Percentiles rank a stretch among this genome's conserved stretches.
Conservation (phyloP, 2,888 invertebrate genomes). For the Diaphora mendica region DNA sequence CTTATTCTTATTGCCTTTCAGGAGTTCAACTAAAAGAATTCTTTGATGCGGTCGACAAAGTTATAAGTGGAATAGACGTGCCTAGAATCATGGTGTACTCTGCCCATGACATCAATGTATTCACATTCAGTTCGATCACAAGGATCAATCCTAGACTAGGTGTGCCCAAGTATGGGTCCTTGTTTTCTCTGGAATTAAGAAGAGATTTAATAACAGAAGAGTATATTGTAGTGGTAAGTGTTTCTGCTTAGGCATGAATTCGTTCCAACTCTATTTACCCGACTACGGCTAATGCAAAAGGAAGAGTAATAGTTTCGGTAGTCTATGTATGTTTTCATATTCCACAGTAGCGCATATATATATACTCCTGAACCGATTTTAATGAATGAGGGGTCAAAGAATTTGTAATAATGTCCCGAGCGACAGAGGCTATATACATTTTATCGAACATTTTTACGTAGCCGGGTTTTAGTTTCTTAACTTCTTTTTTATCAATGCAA, state of each 20-base stretch:
- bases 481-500: background rate
- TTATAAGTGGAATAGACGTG: constrained; percentile 43
- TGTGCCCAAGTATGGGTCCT: constrained; percentile 50
- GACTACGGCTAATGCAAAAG: too few relatives aligned
- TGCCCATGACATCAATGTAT: constrained; percentile 58
- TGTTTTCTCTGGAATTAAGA: constrained; percentile 57
- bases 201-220: constrained; percentile 44
- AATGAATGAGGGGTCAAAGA: too few relatives aligned
- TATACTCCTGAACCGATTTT: too few relatives aligned
- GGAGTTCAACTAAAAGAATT: constrained; percentile 54
- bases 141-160: constrained; percentile 42
- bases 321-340: too few relatives aligned
- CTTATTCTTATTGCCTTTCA: constrained; percentile 18
- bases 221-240: constrained; percentile 58
- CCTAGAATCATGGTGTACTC: constrained; percentile 52
- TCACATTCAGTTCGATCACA: constrained; percentile 38
- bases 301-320: too few relatives aligned
- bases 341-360: too few relatives aligned
- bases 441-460: too few relatives aligned
- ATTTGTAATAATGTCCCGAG: too few relatives aligned
- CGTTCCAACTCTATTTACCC: background rate
- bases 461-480: too few relatives aligned
- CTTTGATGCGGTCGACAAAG: constrained; percentile 37
- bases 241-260: background rate
- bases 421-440: too few relatives aligned